These are phyloP conservation scores for Odontomachus brunneus DNA, from an alignment of 1,140 invertebrate species.

Conservation along the genomic window DNA sequence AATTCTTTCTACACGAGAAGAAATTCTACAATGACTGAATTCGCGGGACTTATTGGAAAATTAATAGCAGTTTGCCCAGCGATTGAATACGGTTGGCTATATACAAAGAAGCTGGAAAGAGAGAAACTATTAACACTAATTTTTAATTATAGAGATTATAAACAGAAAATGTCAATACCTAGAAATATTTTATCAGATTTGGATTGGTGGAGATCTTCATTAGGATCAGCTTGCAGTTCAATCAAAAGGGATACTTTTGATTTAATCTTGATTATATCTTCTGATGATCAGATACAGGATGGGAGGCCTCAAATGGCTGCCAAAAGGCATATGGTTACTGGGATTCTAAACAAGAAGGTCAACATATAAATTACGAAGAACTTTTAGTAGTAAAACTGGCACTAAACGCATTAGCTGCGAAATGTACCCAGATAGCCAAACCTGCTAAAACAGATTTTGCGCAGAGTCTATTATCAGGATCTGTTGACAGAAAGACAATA, in stretches of 20 bases:
- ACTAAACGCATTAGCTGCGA: constrained; percentile 29
- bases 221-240: too few relatives aligned
- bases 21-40: not conserved
- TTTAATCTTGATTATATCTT: too few relatives aligned
- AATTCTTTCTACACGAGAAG: not conserved
- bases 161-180: not conserved
- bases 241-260: too few relatives aligned
- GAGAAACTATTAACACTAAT: not conserved
- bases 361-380: constrained; percentile 45
- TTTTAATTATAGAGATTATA: not conserved
- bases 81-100: constrained; percentile 56
- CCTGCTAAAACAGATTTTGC: too few relatives aligned
- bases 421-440: too few relatives aligned
- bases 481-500: too few relatives aligned
- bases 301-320: constrained; percentile 66
- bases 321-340: constrained; percentile 54
- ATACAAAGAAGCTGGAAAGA: constrained; percentile 37
- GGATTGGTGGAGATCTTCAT: not conserved
- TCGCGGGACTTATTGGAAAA: constrained; percentile 54
- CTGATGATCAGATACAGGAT: not conserved
- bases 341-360: not conserved
- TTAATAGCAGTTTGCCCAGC: constrained; percentile 57
- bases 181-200: not conserved
- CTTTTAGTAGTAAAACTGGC: constrained; percentile 22
- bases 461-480: too few relatives aligned